phyloP scores from a whole-genome alignment of 1,140 invertebrate species.

The Drosophila ironensis region DNA sequence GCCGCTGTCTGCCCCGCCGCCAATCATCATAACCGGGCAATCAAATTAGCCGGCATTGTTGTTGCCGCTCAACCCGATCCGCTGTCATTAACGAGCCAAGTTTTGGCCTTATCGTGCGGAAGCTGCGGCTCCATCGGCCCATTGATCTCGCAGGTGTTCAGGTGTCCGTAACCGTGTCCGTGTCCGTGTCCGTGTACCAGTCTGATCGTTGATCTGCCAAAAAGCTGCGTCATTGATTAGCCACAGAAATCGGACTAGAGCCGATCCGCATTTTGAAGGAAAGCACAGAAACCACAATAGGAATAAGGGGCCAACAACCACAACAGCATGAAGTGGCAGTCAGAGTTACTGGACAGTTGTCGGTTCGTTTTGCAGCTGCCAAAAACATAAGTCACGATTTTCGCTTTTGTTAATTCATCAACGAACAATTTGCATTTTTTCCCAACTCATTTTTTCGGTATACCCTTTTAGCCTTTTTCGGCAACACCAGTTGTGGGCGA shows the following conservation, averaged over 20 bases:
- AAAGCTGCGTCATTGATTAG: slow-evolving; percentile 76
- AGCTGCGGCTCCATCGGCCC: slow-evolving; percentile 15
- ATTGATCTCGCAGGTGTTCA: slow-evolving; percentile 68
- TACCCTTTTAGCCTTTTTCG: slow-evolving; percentile 21
- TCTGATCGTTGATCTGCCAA: no score
- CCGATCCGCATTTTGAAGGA: background rate
- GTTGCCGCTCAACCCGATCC: slow-evolving; percentile 14
- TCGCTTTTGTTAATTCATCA: slow-evolving; percentile 81
- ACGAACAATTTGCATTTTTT: slow-evolving; percentile 81
- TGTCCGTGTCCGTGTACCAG: no score
- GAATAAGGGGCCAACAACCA: background rate
- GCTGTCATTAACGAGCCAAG: slow-evolving; percentile 64
- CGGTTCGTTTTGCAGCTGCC: slow-evolving; percentile 69
- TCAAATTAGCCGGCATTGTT: slow-evolving; percentile 54
- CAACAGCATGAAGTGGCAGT: background rate
- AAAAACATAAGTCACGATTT: slow-evolving; percentile 81
- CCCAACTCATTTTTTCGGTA: slow-evolving; percentile 41
- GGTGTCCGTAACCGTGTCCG: no score
- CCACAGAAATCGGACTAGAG: slow-evolving; percentile 58
- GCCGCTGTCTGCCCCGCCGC: slow-evolving; percentile 1
- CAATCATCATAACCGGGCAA: slow-evolving; percentile 71
- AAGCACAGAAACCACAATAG: no score
- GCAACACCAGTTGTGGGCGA: background rate
- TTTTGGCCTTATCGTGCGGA: slow-evolving; percentile 65
- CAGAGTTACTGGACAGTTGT: slow-evolving; percentile 46